Conservation (phyloP, 2,797 vertebrate genomes). For the Chelmon rostratus region DNA sequence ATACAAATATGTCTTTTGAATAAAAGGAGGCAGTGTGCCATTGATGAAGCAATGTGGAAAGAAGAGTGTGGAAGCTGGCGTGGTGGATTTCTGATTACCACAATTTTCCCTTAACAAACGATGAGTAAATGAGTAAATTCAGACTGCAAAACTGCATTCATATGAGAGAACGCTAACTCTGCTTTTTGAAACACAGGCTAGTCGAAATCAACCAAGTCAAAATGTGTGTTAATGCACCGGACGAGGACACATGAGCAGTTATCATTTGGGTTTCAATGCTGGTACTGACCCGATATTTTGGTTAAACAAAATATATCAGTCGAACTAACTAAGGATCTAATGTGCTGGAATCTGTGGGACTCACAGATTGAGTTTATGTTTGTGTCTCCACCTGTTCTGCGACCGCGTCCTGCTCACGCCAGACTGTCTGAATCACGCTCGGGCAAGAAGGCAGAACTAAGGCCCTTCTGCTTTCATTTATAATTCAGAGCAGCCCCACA, state of each 20-base stretch:
- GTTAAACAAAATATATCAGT: neutral
- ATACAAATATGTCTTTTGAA: neutral
- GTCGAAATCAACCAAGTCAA: neutral
- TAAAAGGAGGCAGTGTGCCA: neutral
- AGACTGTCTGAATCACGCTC: constrained; percentile 79
- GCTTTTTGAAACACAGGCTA: neutral
- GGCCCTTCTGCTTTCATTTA: constrained; percentile 83
- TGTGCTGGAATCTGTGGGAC: constrained; percentile 27
- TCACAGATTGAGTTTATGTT: constrained; percentile 42
- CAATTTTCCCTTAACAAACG: neutral
- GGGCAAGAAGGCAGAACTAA: constrained; percentile 77
- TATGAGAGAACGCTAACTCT: neutral
- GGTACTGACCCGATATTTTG: neutral
- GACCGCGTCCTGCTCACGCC: constrained; percentile 64
- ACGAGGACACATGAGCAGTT: no score
- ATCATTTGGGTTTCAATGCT: neutral
- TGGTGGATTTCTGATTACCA: neutral
- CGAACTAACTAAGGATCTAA: constrained; percentile 26
- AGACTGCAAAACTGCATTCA: no score
- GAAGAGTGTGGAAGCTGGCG: neutral
- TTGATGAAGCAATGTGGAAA: neutral
- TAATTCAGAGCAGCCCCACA: constrained; percentile 80
- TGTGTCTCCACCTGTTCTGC: constrained; percentile 66
- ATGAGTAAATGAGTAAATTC: no score
- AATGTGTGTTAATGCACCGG: no score